These are phyloP conservation scores for Oeneis ivallda DNA, from an alignment of 2,888 invertebrate species.

Conservation along the genomic window DNA sequence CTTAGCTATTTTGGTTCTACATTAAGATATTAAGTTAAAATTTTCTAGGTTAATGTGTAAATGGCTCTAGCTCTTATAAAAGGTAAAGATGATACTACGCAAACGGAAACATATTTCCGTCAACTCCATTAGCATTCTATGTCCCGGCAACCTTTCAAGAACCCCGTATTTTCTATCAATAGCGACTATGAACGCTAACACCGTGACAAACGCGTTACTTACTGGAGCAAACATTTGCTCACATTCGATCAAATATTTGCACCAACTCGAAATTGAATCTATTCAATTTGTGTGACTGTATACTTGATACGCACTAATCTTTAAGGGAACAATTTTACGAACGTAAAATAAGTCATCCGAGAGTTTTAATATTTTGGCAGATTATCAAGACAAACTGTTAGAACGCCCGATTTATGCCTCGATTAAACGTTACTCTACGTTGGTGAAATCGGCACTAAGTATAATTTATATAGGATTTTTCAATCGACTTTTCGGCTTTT, in stretches of 20 bases:
- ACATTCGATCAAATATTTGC: slow-evolving; percentile 29
- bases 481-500: too few relatives aligned
- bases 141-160: slow-evolving; percentile 24
- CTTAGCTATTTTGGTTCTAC: too few relatives aligned
- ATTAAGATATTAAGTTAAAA: background rate
- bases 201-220: slow-evolving; percentile 34
- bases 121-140: slow-evolving; percentile 23
- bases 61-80: background rate
- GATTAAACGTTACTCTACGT: too few relatives aligned
- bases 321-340: too few relatives aligned
- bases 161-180: slow-evolving; percentile 26
- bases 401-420: too few relatives aligned
- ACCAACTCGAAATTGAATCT: slow-evolving; percentile 30
- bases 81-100: background rate
- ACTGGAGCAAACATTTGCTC: slow-evolving; percentile 33
- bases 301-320: background rate
- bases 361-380: too few relatives aligned
- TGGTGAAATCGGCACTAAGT: too few relatives aligned
- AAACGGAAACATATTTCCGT: slow-evolving; percentile 14
- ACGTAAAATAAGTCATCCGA: too few relatives aligned
- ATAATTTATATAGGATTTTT: too few relatives aligned
- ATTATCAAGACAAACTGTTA: too few relatives aligned
- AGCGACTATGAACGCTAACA: slow-evolving; percentile 27
- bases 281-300: slow-evolving; percentile 23
- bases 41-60: background rate